phyloP scores from a whole-genome alignment of 2,888 invertebrate genomes.

The Achlya flavicornis region DNA sequence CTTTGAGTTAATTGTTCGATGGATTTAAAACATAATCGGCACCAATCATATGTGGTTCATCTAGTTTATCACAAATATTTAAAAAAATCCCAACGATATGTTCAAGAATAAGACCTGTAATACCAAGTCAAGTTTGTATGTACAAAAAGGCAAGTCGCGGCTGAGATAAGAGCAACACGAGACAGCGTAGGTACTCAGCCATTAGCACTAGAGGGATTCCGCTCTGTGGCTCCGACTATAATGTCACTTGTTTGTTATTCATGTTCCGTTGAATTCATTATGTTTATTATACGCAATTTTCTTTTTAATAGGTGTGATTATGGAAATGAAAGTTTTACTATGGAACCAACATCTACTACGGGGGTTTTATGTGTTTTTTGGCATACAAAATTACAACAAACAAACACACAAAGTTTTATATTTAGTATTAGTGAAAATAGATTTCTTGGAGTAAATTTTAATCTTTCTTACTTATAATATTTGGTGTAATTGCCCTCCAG shows the following conservation, averaged over 20 bases:
- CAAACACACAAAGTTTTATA: too few species aligned
- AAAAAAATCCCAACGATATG: too few species aligned
- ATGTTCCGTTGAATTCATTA: background rate
- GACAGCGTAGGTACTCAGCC: background rate
- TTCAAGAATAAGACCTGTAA: background rate
- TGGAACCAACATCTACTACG: background rate
- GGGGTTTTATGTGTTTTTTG: background rate
- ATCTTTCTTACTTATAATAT: too few species aligned
- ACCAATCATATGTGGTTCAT: too few species aligned
- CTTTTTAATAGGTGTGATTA: background rate
- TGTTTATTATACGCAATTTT: background rate
- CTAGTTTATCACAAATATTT: too few species aligned
- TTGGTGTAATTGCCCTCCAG: too few species aligned
- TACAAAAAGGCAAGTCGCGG: background rate
- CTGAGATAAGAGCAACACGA: background rate
- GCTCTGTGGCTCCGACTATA: background rate
- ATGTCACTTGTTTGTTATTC: background rate
- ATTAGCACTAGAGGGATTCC: background rate
- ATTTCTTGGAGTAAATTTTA: too few species aligned
- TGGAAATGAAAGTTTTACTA: background rate
- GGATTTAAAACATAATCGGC: too few species aligned
- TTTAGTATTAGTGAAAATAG: too few species aligned
- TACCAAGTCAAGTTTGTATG: background rate
- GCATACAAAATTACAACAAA: too few species aligned
- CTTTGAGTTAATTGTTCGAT: too few species aligned